A percentile compares a stretch with the other conserved stretches of the same genome.
Conservation (phyloP, 2,113 vertebrate species). For the Platysternon megacephalum region DNA sequence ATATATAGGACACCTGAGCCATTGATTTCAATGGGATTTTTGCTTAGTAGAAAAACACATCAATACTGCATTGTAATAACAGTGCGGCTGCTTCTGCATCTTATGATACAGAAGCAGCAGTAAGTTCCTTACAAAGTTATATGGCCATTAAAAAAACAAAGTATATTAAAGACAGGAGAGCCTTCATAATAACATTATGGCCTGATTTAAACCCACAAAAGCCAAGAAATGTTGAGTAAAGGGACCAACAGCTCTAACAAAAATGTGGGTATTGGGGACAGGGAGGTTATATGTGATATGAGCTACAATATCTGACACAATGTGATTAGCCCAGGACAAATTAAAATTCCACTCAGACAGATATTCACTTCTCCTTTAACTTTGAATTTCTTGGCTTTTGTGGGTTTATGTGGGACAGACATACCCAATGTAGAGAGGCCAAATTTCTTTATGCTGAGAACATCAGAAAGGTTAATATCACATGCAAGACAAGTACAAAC, state of each 20-base stretch:
- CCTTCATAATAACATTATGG: neutral
- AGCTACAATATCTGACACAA: neutral
- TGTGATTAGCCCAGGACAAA: rapidly evolving
- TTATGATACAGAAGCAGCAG: neutral
- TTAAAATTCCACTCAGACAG: neutral
- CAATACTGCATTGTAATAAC: neutral
- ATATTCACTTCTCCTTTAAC: neutral
- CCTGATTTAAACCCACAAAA: neutral
- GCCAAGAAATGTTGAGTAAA: neutral
- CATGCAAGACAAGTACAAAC: neutral
- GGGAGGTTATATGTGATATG: neutral
- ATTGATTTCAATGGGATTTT: neutral
- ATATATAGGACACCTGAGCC: neutral
- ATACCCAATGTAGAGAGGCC: neutral
- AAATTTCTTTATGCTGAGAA: neutral
- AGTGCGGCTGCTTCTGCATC: constrained; percentile 21
- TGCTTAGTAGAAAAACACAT: neutral
- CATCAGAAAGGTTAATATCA: neutral
- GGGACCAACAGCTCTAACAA: neutral
- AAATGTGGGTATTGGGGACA: rapidly evolving
- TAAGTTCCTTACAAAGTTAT: neutral
- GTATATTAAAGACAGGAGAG: neutral
- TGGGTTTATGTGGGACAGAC: neutral
- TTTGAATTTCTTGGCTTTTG: neutral
- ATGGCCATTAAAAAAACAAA: neutral